Evolutionary conservation across 2,888 invertebrate genomes (phyloP), one percentile per base, ranked within the genome.

Genomic region (Xylocampa areola): DNA sequence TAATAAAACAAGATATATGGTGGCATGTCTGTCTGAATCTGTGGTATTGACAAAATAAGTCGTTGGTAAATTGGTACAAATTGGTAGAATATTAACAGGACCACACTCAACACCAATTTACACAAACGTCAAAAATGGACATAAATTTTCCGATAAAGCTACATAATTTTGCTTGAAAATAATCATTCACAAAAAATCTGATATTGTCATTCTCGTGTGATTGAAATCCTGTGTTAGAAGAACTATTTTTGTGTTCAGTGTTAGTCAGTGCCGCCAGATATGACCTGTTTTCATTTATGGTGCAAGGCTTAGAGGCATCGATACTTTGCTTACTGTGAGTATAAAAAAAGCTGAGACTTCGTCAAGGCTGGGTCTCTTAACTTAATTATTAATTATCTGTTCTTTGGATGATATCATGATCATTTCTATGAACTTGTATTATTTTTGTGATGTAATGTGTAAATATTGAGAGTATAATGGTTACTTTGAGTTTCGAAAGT

Each of bases 331-430:
- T 63, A 53, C 68, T 49, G 75, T 75, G 55, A 67, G 63, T 73
- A 80, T 71, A 73, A 75, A 64, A 23, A 66, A 71, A 76, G 68
- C 66, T 63, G 65, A 72, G 68, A 63, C 65, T 67, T 57, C 32
- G 63, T 73, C 76, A 73, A 81, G 81, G 79, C 69, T 78, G 68
- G 48, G 25, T 72, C 66, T 69, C 50, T 65, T 77, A 75, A 71
- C 76, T 81, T 82, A 84, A 82, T 84, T 82, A 83, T 75, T 76
- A 81, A 75, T 82, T 81, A 68, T 80, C 80, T 76, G 79, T 87
- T 85, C 84, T 86, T 88, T 76, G 72, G 85, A 83, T 92, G 88
- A 91, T 90, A 92, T 91, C 91, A 92, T 73, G 68, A 70, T 79
- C 61, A 65, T 84, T 82, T 84, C 82, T 84, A 86, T 86, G 82